These are phyloP conservation scores for Tokudaia muenninki DNA, from an alignment of 2,797 vertebrate genomes.

Conservation along the genomic window DNA sequence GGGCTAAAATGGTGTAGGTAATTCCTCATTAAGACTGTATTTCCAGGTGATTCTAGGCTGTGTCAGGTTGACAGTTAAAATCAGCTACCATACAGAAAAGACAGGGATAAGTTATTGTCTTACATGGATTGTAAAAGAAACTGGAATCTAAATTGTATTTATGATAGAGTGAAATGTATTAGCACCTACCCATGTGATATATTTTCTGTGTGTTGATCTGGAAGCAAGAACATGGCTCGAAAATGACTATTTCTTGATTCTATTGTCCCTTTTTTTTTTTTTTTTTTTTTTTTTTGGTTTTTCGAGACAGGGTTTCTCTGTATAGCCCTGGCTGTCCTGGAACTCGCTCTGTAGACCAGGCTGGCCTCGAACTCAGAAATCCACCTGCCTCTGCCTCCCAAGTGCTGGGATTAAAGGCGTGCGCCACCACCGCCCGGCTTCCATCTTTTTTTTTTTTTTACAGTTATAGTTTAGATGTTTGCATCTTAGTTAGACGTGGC, in stretches of 20 bases:
- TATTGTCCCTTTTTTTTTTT: background rate
- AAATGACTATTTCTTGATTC: background rate
- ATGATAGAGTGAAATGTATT: background rate
- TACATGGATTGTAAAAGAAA: background rate
- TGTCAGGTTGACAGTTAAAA: background rate
- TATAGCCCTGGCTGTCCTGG: too few species aligned
- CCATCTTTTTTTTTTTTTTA: background rate
- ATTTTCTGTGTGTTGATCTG: background rate
- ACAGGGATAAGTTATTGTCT: background rate
- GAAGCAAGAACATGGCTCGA: background rate
- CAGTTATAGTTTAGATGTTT: background rate
- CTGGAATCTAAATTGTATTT: background rate
- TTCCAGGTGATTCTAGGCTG: background rate
- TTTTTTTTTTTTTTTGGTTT: background rate
- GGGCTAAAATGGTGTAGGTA: background rate
- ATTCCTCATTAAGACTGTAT: background rate
- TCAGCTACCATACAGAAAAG: background rate
- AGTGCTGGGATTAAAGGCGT: too few species aligned
- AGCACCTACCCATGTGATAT: background rate
- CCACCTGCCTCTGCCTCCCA: too few species aligned
- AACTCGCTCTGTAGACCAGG: too few species aligned
- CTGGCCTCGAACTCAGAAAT: too few species aligned
- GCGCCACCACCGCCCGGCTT: too few species aligned
- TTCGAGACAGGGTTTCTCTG: too few species aligned
- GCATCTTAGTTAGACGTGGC: background rate